Base-by-base conservation (phyloP, 2,888 invertebrate species). In the Alviniconcha strummeri region DNA sequence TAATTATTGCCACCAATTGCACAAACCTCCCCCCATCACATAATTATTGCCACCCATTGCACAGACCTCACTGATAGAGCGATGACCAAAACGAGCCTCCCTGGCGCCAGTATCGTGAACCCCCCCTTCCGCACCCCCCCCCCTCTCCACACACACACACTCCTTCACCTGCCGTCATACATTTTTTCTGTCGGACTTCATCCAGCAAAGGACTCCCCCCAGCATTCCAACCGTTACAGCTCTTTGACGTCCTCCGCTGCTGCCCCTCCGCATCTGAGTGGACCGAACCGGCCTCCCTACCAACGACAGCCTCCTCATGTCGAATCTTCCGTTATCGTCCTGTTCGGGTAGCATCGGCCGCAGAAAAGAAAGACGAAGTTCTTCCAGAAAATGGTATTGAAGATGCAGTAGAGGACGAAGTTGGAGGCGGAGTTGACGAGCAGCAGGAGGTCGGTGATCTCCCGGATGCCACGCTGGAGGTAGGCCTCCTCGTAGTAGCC, bases 401-500 rank as follows among this genome's bases (percentile, higher is more conserved):
- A 93, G 72, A 90, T 90, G 84, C 91, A 90, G 85, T 93, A 93
- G 7, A 93, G 90, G 0, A 91, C 87, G 87, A 92, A 92, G 87
- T 93, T 93, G 55, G 90, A 88, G 5, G 91, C 91, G 0, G 93
- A 90, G 85, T 93, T 93, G n/a, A 93, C 88, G 4, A 90, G 88
- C 36, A 93, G 86, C 9, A 93, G 84, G 69, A 91, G 87, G 83
- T 93, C 93, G 1, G 93, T 92, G 56, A 93, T 91, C 85, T 93
- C 93, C 1, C 93, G 86, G 13, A 93, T 90, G 57, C 91, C 93
- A 54, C 90, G 85, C 7, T 92, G 90, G 13, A 92, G 85, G 85
- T 89, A 91, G 79, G 90, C 88, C 80, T 91, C 90, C 80, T 93
- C 93, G 60, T 89, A 89, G 86, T 93, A 93, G 4, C 93, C 93